Evolutionary conservation across 1,140 invertebrate genomes (phyloP).

Genomic region (Liolophura sinensis): DNA sequence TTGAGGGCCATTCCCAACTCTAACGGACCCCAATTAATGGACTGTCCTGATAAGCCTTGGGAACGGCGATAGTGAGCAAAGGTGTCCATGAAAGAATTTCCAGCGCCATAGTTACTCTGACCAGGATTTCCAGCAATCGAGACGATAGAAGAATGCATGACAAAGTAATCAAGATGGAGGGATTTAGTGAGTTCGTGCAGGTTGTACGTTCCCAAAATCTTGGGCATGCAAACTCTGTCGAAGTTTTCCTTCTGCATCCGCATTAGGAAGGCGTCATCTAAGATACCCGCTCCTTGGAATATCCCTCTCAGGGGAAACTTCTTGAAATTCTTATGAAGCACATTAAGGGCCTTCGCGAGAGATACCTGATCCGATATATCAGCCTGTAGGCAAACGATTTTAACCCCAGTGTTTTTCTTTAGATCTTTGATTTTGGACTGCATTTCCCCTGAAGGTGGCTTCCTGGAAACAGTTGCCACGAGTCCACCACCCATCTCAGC

Average conservation of each 20-base stretch:
- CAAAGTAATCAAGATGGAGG: slow-evolving; percentile 33
- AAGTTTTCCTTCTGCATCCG: slow-evolving; percentile 28
- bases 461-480: slow-evolving; percentile 30
- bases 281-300: slow-evolving; percentile 38
- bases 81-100: slow-evolving; percentile 36
- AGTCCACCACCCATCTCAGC: slow-evolving; percentile 31
- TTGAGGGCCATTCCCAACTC: slow-evolving; percentile 23
- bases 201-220: slow-evolving; percentile 44
- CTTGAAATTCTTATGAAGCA: background rate
- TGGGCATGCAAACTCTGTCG: slow-evolving; percentile 26
- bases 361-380: no score
- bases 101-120: slow-evolving; percentile 36
- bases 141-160: slow-evolving; percentile 36
- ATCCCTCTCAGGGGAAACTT: slow-evolving; percentile 28
- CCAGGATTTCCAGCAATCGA: slow-evolving; percentile 33
- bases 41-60: slow-evolving; percentile 24
- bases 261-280: slow-evolving; percentile 26
- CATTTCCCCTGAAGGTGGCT: slow-evolving; percentile 3
- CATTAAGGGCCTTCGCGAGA: no score
- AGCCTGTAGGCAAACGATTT: no score
- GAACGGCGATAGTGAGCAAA: slow-evolving; percentile 28
- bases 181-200: slow-evolving; percentile 30
- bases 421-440: no score
- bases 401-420: no score
- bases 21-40: slow-evolving; percentile 37